phyloP scores from a whole-genome alignment of 2,888 invertebrate genomes.

The Mystacides longicornis region DNA sequence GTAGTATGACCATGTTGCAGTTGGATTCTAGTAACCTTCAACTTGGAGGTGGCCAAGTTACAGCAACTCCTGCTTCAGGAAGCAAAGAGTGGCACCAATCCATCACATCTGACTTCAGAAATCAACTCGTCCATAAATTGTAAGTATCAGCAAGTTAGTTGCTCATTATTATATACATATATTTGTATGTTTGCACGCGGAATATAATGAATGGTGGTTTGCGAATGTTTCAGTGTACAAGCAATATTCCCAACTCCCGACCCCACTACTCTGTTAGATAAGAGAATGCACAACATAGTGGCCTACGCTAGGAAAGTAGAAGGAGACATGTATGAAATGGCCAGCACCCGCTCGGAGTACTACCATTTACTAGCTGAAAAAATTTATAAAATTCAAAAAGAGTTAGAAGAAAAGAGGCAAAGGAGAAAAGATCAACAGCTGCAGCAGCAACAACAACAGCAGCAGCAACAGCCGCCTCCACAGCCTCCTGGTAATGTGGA shows the following conservation, averaged over 20 bases:
- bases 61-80: slow-evolving; percentile 73
- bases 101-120: slow-evolving; percentile 94
- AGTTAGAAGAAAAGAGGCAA: slow-evolving; percentile 89
- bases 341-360: slow-evolving; percentile 95
- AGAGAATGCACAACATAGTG: slow-evolving; percentile 95
- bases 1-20: slow-evolving; percentile 30
- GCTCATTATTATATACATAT: not conserved
- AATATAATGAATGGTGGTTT: not conserved
- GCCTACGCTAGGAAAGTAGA: slow-evolving; percentile 98
- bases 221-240: slow-evolving; percentile 63
- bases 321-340: slow-evolving; percentile 99
- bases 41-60: slow-evolving; percentile 59
- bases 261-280: slow-evolving; percentile 92
- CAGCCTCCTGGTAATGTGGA: slow-evolving; percentile 38
- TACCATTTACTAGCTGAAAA: slow-evolving; percentile 98
- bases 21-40: slow-evolving; percentile 55
- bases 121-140: slow-evolving; percentile 98
- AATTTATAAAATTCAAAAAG: slow-evolving; percentile 99
- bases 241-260: slow-evolving; percentile 99
- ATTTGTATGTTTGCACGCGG: not conserved
- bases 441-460: slow-evolving; percentile 27
- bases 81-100: slow-evolving; percentile 97
- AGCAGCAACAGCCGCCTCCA: slow-evolving; percentile 34
- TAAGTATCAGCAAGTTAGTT: slow-evolving; percentile 41
- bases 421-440: slow-evolving; percentile 76